Percentiles rank a stretch among this genome's conserved stretches.
phyloP scores from a whole-genome alignment of 2,113 vertebrate genomes.

The Leptobrachium ailaonicum region DNA sequence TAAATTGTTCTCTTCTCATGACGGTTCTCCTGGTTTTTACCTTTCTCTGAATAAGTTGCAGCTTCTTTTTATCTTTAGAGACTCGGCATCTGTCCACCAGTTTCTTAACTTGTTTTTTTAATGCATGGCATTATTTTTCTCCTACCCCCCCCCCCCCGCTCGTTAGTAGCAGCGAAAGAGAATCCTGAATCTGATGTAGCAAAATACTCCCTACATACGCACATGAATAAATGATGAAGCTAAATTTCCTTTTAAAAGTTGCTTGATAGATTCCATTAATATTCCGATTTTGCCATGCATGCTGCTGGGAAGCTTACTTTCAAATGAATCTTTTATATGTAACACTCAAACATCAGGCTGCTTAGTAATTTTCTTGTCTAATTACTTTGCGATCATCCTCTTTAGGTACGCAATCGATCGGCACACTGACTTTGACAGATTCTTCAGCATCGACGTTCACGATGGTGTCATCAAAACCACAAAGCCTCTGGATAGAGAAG shows the following conservation, averaged over 20 bases:
- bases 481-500: conserved; percentile 88
- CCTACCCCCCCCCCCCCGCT: conserved; percentile 53
- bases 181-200: conserved; percentile 32
- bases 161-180: conserved; percentile 53
- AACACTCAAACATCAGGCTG: conserved; percentile 51
- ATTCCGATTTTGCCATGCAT: conserved; percentile 48
- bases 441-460: conserved; percentile 85
- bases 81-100: conserved; percentile 26
- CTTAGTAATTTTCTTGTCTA: conserved; percentile 53
- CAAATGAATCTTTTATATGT: conserved; percentile 47
- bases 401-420: conserved; percentile 91
- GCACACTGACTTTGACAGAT: conserved; percentile 92
- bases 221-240: conserved; percentile 44
- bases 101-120: conserved; percentile 42
- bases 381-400: conserved; percentile 61
- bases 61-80: conserved; percentile 50
- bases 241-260: conserved; percentile 51
- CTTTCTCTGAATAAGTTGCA: too few species aligned
- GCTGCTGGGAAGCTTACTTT: conserved; percentile 47
- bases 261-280: conserved; percentile 53
- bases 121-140: conserved; percentile 50
- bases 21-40: too few species aligned
- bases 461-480: conserved; percentile 90
- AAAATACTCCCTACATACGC: conserved; percentile 51
- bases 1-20: too few species aligned